phyloP scores from a whole-genome alignment of 2,113 vertebrate species.

The Corythornis cristatus region DNA sequence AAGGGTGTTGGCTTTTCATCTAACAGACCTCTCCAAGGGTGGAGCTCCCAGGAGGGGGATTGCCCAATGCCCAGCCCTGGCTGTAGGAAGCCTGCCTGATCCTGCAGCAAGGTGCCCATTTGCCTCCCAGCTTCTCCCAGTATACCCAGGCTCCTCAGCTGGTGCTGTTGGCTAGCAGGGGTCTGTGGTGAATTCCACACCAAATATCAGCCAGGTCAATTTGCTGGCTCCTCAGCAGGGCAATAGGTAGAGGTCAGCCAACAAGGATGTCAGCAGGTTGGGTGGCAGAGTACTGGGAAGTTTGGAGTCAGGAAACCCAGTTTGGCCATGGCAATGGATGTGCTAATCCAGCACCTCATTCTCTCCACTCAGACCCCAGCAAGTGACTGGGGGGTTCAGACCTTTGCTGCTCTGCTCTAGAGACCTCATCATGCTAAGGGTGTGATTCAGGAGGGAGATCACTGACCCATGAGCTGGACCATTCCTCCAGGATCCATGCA shows the following conservation, averaged over 20 bases:
- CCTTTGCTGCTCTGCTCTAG: not conserved
- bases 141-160: not conserved
- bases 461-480: not conserved
- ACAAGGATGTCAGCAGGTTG: not conserved
- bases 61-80: not conserved
- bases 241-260: rapidly evolving
- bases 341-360: not conserved
- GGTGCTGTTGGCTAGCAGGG: not conserved
- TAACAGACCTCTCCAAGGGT: not conserved
- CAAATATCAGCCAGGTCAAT: rapidly evolving
- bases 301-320: not conserved
- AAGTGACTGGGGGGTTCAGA: not conserved
- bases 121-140: not conserved
- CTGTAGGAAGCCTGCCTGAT: not conserved
- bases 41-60: not conserved
- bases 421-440: not conserved
- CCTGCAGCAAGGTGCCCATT: not conserved
- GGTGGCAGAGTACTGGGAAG: not conserved
- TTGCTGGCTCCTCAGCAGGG: not conserved
- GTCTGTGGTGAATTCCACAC: rapidly evolving
- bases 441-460: not conserved
- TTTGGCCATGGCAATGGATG: not conserved
- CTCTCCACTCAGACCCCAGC: not conserved
- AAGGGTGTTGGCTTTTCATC: constrained; percentile 8
- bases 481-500: not conserved